phyloP scores from a whole-genome alignment of 2,113 vertebrate species.

The Peromyscus maniculatus region DNA sequence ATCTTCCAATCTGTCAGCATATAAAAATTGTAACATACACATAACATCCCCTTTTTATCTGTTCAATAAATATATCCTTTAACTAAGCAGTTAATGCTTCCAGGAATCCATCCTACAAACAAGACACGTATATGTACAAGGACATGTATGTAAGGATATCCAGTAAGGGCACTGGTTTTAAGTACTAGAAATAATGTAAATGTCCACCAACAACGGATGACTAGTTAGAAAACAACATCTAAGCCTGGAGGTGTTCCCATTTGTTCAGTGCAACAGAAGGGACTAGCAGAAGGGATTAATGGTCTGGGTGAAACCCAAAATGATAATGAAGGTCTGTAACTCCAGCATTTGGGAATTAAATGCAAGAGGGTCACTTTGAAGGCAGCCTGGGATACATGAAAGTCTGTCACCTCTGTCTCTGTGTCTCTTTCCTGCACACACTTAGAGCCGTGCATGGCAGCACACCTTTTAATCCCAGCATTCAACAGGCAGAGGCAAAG shows the following conservation, averaged over 20 bases:
- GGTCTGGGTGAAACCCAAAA: neutral
- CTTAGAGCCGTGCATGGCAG: neutral
- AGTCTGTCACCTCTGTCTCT: neutral
- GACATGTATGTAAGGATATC: neutral
- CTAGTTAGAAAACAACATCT: constrained; percentile 10
- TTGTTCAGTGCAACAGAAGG: constrained; percentile 1
- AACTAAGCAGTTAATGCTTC: neutral
- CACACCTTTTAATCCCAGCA: neutral
- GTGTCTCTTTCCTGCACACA: neutral
- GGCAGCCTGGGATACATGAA: neutral
- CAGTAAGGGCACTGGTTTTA: neutral
- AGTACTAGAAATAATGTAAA: constrained; percentile 53
- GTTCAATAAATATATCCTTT: neutral
- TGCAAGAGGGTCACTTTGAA: neutral
- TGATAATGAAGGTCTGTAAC: neutral
- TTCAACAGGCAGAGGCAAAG: neutral
- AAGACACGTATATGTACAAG: neutral
- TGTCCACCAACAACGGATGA: neutral
- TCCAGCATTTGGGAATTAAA: neutral
- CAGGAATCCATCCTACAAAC: neutral
- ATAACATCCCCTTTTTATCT: neutral
- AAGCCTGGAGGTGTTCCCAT: neutral
- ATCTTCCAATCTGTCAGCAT: constrained; percentile 40
- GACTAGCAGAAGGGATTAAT: neutral
- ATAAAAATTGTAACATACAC: constrained; percentile 43